Base-by-base conservation (phyloP, 2,888 invertebrate genomes). In the Ypsolopha scabrella region DNA sequence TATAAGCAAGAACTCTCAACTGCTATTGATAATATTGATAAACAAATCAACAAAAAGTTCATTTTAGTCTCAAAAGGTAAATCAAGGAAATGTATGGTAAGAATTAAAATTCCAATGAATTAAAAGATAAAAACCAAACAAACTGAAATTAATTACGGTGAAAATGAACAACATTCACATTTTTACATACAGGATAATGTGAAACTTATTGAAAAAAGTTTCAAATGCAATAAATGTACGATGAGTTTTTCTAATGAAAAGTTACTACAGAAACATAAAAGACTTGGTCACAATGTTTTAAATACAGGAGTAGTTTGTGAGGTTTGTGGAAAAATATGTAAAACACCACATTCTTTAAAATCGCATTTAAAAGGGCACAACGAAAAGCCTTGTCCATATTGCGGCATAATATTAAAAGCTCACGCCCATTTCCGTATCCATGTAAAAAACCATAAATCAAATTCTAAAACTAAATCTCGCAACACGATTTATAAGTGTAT, bases 371-470 rank as follows among this genome's bases (percentile, higher is more conserved):
- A 60, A 34, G 59, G 62, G 37, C 70, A 70, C 39, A 61, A 48
- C 52, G 53, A 60, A 53, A 67, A 65, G 46, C 58, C 65, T 51
- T 76, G 75, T 54, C 65, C 64, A 1, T 54, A 67, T 46, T 76
- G 76, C 51, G 60, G 51, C 6, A 74, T 73, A 63, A 51, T 53
- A 6, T 55, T 76, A 14, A 73, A 73, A 60, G 62, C 63, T 6
- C 64, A 67, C 37, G 63, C 70, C 0, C 64, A 72, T 58, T 72
- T 54, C 41, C 63, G 63, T n/a, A 33, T 64, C 24, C 68, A 71
- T 56, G 47, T 68, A 6, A 64, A 65, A 57, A 61, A 55, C 24
- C 71, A 69, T 48, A 57, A 59, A 52, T 50, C 45, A 2, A 48
- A 55, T 13, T 43, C 55, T 3, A 67, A 56, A 54, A 57, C 55